Conservation (phyloP, 2,113 vertebrate species). For the Solea senegalensis region DNA sequence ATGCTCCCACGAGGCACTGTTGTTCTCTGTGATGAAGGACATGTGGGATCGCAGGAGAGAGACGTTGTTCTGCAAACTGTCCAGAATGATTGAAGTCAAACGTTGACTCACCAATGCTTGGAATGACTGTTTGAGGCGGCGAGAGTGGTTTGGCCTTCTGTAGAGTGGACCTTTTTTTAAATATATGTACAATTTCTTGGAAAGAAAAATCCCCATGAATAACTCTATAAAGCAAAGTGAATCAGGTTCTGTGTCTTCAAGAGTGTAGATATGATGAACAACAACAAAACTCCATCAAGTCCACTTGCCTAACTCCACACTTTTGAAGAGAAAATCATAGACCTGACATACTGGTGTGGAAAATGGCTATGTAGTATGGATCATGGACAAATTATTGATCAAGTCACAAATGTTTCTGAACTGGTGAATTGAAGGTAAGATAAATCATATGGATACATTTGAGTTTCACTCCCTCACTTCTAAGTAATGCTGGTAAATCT, state of each 20-base stretch:
- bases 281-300: too few species aligned
- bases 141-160: slow-evolving; percentile 64
- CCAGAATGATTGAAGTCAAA: slow-evolving; percentile 53
- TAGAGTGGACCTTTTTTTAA: slow-evolving; percentile 46
- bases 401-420: slow-evolving; percentile 1
- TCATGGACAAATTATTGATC: neutral
- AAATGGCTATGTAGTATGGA: slow-evolving; percentile 14
- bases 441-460: neutral
- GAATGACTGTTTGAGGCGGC: slow-evolving; percentile 67
- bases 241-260: neutral
- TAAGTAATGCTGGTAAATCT: slow-evolving; percentile 19
- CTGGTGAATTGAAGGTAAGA: slow-evolving; percentile 2
- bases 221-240: slow-evolving; percentile 57
- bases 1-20: slow-evolving; percentile 51
- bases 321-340: slow-evolving; percentile 22
- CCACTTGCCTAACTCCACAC: too few species aligned
- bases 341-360: slow-evolving; percentile 20
- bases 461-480: too few species aligned
- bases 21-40: slow-evolving; percentile 34
- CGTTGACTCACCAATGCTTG: slow-evolving; percentile 51
- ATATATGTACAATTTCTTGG: slow-evolving; percentile 72
- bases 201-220: slow-evolving; percentile 47
- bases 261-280: too few species aligned
- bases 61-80: slow-evolving; percentile 46
- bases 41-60: slow-evolving; percentile 29